Evolutionary conservation across 2,888 invertebrate genomes (phyloP), one percentile per base, ranked within the genome.

Genomic region (Neoascia interrupta): DNA sequence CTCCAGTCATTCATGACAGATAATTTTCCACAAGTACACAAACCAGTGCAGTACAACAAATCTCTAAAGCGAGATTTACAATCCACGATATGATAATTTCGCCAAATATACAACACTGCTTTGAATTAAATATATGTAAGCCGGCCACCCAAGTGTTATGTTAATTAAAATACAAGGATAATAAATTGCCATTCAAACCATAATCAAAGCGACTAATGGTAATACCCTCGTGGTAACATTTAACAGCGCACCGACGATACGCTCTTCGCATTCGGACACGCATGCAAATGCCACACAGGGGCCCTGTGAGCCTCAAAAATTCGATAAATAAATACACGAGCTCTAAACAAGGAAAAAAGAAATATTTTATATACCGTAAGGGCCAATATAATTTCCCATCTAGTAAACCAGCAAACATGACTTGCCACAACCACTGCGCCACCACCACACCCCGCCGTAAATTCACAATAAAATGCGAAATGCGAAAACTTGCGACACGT

Each of bases 401-500:
- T 18, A 49, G 41, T 49, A 23, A 53, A 53, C 53, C 15, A 45
- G 19, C 31, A 39, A 21, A 26, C 47, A 45, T 15, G 31, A 47
- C 34, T 6, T 2, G 4, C 31, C n/a, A n/a, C n/a, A n/a, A 41
- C n/a, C 4, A 6, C 31, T 31, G 31, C 5, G 6, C 31, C 15
- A 8, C 31, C 53, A 45, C 28, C 31, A 34, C 31, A 21, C 60
- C 47, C 13, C 45, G n/a, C 36, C 16, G 58, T 75, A 70, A 70
- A 69, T 63, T 54, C 13, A 56, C 39, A 75, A 45, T 63, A 64
- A 75, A 70, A 75, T 75, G 51, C 56, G 41, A 69, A 69, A 75
- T 75, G 69, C 43, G 70, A 70, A 64, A 64, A 64, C 70, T 70
- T 70, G 58, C 70, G 75, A 53, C 75, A 70, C 75, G 60, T 72